Evolutionary conservation across 2,113 vertebrate species (phyloP), one percentile per base, ranked within the genome.

Genomic region (Rissa tridactyla): DNA sequence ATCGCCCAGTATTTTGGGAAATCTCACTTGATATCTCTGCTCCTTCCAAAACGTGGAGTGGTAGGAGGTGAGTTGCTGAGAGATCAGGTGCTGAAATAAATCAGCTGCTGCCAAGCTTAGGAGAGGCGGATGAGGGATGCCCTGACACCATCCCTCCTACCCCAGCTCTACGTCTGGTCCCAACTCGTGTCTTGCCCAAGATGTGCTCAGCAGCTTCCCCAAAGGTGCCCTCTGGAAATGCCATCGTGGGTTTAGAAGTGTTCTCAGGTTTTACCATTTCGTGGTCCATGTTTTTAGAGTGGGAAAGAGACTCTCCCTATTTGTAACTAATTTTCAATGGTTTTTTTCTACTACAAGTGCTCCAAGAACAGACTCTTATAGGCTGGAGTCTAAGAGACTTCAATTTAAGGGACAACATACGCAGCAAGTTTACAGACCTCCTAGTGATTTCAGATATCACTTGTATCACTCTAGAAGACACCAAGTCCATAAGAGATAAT

Each of bases 401-500:
- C 72, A 61, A 57, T 40, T 57, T 79, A 86, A 88, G 76, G 61
- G 60, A 60, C 49, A 93, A 34, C 32, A 84, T 47, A 15, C 32
- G 55, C 54, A 82, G 34, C 21, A 64, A 62, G 66, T 89, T 89
- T 87, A 38, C 46, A 69, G 78, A 79, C 88, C 54, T 82, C 70
- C 61, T 78, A 36, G 92, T 73, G 78, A 70, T 85, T 89, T 87
- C 78, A 85, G 84, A 47, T 82, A 92, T 57, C 92, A 66, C 86
- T 94, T 73, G 20, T 23, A 73, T 94, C 71, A 62, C 78, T 82
- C 70, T 42, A 73, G 86, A 64, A 96, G 78, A 51, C 30, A 36
- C 42, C 58, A 76, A 52, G 69, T 89, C 73, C 58, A 6, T 91
- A 85, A 89, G 73, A 89, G 91, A 87, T 94, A 94, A 95, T 85